Evolutionary conservation across 1,140 invertebrate species (phyloP).

Genomic region (Centruroides sculpturatus): DNA sequence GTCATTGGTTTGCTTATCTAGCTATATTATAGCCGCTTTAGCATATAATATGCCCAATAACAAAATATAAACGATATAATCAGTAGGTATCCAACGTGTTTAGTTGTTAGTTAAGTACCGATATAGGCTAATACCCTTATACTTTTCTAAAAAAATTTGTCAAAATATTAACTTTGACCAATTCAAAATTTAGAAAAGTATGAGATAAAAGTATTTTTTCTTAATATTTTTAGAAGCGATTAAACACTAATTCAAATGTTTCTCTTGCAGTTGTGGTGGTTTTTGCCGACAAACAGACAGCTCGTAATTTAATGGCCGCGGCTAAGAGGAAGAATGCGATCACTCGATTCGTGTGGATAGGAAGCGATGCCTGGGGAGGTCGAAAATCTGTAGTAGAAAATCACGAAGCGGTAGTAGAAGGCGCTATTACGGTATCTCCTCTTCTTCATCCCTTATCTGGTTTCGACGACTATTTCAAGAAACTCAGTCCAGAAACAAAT

Average conservation of each 20-base stretch:
- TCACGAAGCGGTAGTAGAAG: slow-evolving; percentile 32
- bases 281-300: slow-evolving; percentile 37
- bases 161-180: too few species aligned
- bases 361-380: slow-evolving; percentile 39
- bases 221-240: too few species aligned
- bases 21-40: too few species aligned
- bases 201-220: too few species aligned
- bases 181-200: too few species aligned
- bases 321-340: slow-evolving; percentile 26
- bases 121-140: too few species aligned
- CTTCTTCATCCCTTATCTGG: slow-evolving; percentile 31
- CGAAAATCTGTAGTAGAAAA: slow-evolving; percentile 24
- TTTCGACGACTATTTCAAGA: slow-evolving; percentile 39
- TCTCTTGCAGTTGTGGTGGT: slow-evolving; percentile 36
- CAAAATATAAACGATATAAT: too few species aligned
- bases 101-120: too few species aligned
- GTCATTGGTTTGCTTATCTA: too few species aligned
- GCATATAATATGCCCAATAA: too few species aligned
- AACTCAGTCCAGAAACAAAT: slow-evolving; percentile 26
- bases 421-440: slow-evolving; percentile 40
- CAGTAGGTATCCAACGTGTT: too few species aligned
- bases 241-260: not conserved
- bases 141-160: too few species aligned
- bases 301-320: slow-evolving; percentile 32
- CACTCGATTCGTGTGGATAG: slow-evolving; percentile 36